Evolutionary conservation across 2,113 vertebrate species (phyloP).

Genomic region (Larimichthys crocea): DNA sequence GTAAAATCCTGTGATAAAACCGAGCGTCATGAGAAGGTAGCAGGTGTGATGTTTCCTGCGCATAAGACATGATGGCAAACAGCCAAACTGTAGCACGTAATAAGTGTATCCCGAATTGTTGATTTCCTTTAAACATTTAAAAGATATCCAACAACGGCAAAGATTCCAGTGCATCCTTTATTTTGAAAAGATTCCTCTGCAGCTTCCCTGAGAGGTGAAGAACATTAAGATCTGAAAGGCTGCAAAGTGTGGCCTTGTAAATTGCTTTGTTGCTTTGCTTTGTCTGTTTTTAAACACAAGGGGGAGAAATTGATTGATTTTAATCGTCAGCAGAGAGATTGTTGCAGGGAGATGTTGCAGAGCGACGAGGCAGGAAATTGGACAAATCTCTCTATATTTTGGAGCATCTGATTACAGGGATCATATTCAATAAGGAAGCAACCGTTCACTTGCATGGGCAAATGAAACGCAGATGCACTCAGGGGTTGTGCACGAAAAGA

Average conservation of each 20-base stretch:
- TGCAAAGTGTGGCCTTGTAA: slow-evolving; percentile 17
- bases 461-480: slow-evolving; percentile 37
- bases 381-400: slow-evolving; percentile 66
- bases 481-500: neutral
- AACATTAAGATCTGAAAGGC: neutral
- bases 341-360: slow-evolving; percentile 19
- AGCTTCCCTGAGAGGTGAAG: slow-evolving; percentile 13
- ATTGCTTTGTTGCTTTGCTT: slow-evolving; percentile 48
- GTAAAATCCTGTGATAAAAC: slow-evolving; percentile 4
- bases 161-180: neutral
- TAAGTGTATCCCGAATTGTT: neutral
- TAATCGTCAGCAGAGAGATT: slow-evolving; percentile 31
- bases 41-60: neutral
- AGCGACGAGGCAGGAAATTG: slow-evolving; percentile 59
- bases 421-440: slow-evolving; percentile 55
- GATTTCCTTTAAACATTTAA: neutral
- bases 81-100: neutral
- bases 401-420: slow-evolving; percentile 56
- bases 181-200: neutral
- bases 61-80: neutral
- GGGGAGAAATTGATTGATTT: slow-evolving; percentile 35
- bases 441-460: slow-evolving; percentile 35
- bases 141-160: neutral
- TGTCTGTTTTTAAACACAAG: slow-evolving; percentile 14
- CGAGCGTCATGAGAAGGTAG: neutral